Percentiles rank a stretch among this genome's conserved stretches.
Conservation (phyloP, 2,888 invertebrate genomes). For the Chromoteleia sp. region DNA sequence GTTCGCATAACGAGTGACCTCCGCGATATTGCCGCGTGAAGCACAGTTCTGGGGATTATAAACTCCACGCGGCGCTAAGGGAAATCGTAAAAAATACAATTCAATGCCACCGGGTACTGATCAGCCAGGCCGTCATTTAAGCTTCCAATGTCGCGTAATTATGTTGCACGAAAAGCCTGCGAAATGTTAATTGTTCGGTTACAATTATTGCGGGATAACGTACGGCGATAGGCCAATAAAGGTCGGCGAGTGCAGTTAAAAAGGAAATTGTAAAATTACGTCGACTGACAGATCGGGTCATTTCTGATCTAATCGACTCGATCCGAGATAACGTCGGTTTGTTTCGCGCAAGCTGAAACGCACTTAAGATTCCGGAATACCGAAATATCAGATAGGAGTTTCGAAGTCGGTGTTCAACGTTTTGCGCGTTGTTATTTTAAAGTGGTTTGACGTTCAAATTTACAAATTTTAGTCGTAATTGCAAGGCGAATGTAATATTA, state of each 20-base stretch:
- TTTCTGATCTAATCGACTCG: too few relatives aligned
- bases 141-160: conserved; percentile 38
- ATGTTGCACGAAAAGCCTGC: conserved; percentile 21
- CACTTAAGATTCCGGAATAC: too few relatives aligned
- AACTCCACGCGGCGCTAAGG: conserved; percentile 33
- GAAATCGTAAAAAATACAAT: conserved; percentile 59
- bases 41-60: conserved; percentile 46
- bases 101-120: conserved; percentile 54
- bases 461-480: too few relatives aligned
- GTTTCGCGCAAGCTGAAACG: too few relatives aligned
- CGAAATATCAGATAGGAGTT: too few relatives aligned
- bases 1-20: conserved; percentile 44
- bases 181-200: conserved; percentile 53
- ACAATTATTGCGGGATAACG: conserved; percentile 34
- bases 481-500: too few relatives aligned
- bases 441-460: too few relatives aligned
- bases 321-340: too few relatives aligned
- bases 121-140: conserved; percentile 37
- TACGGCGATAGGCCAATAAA: conserved; percentile 29
- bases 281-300: too few relatives aligned
- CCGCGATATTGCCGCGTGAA: conserved; percentile 42
- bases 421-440: too few relatives aligned
- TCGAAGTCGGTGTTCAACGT: too few relatives aligned
- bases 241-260: background rate
- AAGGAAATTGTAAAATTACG: conserved; percentile 1